Evolutionary conservation across 1,140 invertebrate species (phyloP), one percentile per base, ranked within the genome.

Genomic region (Atta colombica): DNA sequence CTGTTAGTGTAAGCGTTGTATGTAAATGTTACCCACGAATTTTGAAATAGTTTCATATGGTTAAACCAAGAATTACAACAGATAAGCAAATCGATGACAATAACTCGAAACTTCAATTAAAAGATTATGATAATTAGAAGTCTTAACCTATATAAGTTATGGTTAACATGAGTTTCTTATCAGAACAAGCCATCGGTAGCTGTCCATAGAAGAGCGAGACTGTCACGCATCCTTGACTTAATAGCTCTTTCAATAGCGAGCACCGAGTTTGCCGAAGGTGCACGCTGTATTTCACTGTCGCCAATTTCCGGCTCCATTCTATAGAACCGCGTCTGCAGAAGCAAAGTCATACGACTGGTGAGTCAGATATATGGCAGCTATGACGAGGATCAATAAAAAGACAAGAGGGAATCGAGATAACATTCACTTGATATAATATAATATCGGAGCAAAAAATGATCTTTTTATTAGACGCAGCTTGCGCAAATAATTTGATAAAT

Each of bases 281-380:
- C 55, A 84, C 69, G 69, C 45, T 84, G 80, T 84, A 84, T 84
- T 84, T 84, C 69, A 84, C 39, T 69, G 69, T 84, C 80, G 80
- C 55, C 80, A 84, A 84, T 84, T 84, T 84, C 80, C 80, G 80
- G 80, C 58, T 61, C 28, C 80, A 25, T 75, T 75, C 69, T 74
- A 75, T 74, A 28, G 69, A 61, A 63, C 45, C 55, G 35, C 39
- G 69, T 25, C 25, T 39, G 55, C 53, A 74, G 25, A n/a, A 60
- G 66, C 25, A 74, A 82, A 61, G 80, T 63, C 80, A 58, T 74
- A 84, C 69, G 53, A 28, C 25, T 18, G 18, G 80, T 18, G 28
- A 75, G 69, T 75, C 80, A 49, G 69, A 84, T 75, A 61, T 74
- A 75, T n/a, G 39, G 39, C 28, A 55, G 25, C 80, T 18, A 58